These are phyloP conservation scores for Spilogale gracilis DNA, from an alignment of 2,113 vertebrate species.

Conservation along the genomic window DNA sequence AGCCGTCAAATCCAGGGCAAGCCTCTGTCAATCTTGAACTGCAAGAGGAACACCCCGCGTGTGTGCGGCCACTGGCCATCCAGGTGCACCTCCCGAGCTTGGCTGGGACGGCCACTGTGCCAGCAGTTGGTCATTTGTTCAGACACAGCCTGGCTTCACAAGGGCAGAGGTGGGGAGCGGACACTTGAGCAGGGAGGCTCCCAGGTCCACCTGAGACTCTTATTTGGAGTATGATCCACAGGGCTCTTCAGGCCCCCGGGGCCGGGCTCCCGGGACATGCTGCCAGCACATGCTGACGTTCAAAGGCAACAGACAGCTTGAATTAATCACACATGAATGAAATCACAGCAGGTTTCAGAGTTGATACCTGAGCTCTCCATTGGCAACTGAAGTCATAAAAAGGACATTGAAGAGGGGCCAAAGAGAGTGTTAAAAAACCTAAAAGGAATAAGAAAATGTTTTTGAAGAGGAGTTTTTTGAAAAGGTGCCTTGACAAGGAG, in stretches of 20 bases:
- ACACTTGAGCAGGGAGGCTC: not conserved
- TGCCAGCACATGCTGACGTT: not conserved
- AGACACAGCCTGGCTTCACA: not conserved
- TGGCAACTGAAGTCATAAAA: conserved; percentile 42
- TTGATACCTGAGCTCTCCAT: conserved; percentile 43
- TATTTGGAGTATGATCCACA: not conserved
- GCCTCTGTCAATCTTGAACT: not conserved
- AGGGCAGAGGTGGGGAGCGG: too few species aligned
- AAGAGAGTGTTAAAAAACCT: conserved; percentile 51
- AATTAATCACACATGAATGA: conserved; percentile 51
- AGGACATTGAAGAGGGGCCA: conserved; percentile 39
- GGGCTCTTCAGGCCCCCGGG: not conserved
- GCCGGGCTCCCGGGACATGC: not conserved
- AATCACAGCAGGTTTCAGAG: not conserved
- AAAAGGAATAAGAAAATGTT: conserved; percentile 37
- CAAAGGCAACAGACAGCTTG: conserved; percentile 51
- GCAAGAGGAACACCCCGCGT: rapidly evolving
- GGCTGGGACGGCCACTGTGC: not conserved
- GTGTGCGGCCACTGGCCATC: too few species aligned
- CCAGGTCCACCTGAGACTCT: not conserved
- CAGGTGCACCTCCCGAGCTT: not conserved
- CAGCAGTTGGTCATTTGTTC: not conserved
- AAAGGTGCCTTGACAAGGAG: conserved; percentile 46
- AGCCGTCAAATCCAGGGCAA: rapidly evolving
- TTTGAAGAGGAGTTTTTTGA: conserved; percentile 32